Evolutionary conservation across 2,888 invertebrate genomes (phyloP), one percentile per base, ranked within the genome.

Genomic region (Liopterus haemorrhoidalis): DNA sequence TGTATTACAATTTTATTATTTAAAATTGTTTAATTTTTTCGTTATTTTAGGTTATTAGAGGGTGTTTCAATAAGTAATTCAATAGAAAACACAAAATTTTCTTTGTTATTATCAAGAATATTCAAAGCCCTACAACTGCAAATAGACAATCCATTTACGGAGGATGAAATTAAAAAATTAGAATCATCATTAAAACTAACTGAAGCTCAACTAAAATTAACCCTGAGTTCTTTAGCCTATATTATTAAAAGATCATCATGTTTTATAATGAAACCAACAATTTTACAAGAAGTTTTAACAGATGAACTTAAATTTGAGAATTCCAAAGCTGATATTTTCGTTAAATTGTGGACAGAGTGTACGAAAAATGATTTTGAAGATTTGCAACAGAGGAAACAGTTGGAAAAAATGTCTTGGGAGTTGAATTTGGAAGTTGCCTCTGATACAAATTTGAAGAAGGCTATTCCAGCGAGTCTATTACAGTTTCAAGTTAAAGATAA

Each of bases 381-480:
- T 57, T 64, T 75, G 52, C 64, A 67, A 47, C 61, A 61, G 47
- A 65, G 60, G 14, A 68, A 70, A 57, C 69, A 73, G 56, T 60
- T 78, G 21, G 67, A 74, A 39, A 68, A 72, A 52, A 64, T 76
- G 22, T 66, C 69, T 20, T 78, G 78, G 77, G 71, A 76, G 48
- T 55, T 76, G 2, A 74, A 75, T 57, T 64, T 76, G 15, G 70
- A 75, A 58, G 66, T 69, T 20, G 69, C 72, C 4, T 71, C 72
- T 2, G 68, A 70, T 44, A 62, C 68, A 21, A 66, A 68, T 44
- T 65, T 67, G 38, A 69, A 70, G 44, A 67, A 71, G 50, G 68
- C 68, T 25, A 59, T 66, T 2, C 71, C 74, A 0, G 60, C 71
- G 31, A 72, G 71, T 3, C 66, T 71, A 19, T 54, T 77, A 9